Evolutionary conservation across 2,113 vertebrate species (phyloP).

Genomic region (Periophthalmus modestus): DNA sequence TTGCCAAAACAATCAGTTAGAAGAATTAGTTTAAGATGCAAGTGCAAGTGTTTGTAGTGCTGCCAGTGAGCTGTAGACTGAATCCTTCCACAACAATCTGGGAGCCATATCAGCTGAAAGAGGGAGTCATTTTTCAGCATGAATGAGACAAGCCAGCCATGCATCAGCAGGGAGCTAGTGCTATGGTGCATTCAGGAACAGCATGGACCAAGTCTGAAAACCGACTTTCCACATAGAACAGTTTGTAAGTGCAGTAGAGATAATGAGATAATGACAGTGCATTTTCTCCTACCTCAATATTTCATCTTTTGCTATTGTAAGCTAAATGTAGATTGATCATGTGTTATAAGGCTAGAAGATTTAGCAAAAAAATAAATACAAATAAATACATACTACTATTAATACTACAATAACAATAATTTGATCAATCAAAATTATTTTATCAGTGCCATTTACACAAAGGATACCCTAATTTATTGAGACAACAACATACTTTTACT

Average conservation of each 20-base stretch:
- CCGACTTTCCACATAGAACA: constrained; percentile 9
- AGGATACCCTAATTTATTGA: too few relatives aligned
- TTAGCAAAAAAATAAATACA: too few relatives aligned
- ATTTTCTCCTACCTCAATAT: not conserved
- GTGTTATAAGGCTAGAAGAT: not conserved
- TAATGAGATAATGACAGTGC: not conserved
- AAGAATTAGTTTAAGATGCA: not conserved
- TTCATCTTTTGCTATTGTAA: not conserved
- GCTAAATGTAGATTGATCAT: not conserved
- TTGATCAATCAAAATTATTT: too few relatives aligned
- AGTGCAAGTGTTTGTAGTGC: constrained; percentile 5
- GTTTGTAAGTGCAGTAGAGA: not conserved
- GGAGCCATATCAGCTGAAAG: constrained; percentile 1
- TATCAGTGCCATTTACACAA: too few relatives aligned
- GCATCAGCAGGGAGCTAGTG: constrained; percentile 16
- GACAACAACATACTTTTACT: too few relatives aligned
- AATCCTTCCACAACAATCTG: constrained; percentile 6
- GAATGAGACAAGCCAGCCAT: constrained; percentile 3
- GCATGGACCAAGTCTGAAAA: constrained; percentile 15
- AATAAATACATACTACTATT: too few relatives aligned
- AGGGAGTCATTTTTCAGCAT: constrained; percentile 3
- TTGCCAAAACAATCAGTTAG: constrained; percentile 5
- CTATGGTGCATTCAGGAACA: constrained; percentile 19
- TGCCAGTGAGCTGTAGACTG: not conserved
- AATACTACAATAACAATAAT: too few relatives aligned